These are phyloP conservation scores for Colossoma macropomum DNA, from an alignment of 2,113 vertebrate genomes.

Conservation along the genomic window DNA sequence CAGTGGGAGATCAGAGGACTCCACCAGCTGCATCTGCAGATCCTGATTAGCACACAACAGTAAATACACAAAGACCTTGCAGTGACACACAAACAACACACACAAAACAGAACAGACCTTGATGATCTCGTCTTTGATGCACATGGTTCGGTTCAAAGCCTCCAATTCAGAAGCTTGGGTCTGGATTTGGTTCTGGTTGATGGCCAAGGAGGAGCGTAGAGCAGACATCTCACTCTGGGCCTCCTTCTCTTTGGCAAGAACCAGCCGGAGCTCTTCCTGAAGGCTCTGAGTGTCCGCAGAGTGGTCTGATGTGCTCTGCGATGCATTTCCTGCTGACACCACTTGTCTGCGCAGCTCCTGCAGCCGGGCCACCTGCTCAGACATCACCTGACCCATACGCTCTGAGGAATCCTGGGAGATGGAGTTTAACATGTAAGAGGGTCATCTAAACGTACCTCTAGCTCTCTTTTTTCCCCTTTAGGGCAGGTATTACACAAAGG, in stretches of 20 bases:
- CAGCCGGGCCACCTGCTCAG: slow-evolving; percentile 80
- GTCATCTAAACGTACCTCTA: background rate
- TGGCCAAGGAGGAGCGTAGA: slow-evolving; percentile 74
- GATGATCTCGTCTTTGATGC: slow-evolving; percentile 87
- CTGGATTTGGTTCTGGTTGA: slow-evolving; percentile 78
- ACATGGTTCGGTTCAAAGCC: slow-evolving; percentile 79
- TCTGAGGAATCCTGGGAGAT: slow-evolving; percentile 76
- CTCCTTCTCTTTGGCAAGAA: slow-evolving; percentile 84
- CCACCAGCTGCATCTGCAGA: slow-evolving; percentile 85
- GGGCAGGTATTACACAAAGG: too few species aligned
- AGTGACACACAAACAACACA: background rate
- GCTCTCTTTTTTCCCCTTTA: background rate
- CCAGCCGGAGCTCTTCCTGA: slow-evolving; percentile 85
- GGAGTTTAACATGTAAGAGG: background rate
- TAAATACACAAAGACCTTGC: slow-evolving; percentile 4
- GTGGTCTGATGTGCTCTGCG: background rate
- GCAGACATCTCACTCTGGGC: slow-evolving; percentile 82
- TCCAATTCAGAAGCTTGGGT: slow-evolving; percentile 81
- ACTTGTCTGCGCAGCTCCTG: slow-evolving; percentile 83
- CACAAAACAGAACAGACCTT: slow-evolving; percentile 71
- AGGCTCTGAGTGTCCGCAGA: slow-evolving; percentile 60
- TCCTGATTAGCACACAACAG: slow-evolving; percentile 73
- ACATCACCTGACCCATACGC: slow-evolving; percentile 79
- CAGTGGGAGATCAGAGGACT: slow-evolving; percentile 84
- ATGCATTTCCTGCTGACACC: slow-evolving; percentile 62